Conservation (phyloP, 2,113 vertebrate species). For the Orycteropus afer region DNA sequence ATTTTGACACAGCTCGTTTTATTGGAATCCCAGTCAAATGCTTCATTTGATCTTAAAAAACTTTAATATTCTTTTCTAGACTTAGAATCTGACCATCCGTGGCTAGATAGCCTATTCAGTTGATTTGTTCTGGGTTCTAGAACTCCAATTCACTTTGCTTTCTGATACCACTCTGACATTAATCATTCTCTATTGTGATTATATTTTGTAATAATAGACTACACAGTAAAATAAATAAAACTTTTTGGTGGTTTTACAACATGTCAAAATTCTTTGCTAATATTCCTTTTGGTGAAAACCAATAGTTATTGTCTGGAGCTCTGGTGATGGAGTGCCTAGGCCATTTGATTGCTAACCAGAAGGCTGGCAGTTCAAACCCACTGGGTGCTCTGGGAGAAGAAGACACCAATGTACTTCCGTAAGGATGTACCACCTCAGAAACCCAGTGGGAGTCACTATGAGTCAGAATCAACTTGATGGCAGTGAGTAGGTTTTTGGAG, state of each 20-base stretch:
- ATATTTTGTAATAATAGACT: neutral
- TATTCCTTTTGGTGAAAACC: neutral
- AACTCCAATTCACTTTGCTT: neutral
- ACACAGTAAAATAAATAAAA: neutral
- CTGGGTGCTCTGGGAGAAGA: no score
- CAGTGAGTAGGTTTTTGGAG: no score
- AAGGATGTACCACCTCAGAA: no score
- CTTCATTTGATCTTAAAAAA: no score
- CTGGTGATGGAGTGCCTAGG: no score
- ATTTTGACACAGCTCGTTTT: neutral
- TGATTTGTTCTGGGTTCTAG: neutral
- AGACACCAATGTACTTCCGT: no score
- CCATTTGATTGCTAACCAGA: no score
- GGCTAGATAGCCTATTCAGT: neutral
- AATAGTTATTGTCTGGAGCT: no score
- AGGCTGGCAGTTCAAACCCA: no score
- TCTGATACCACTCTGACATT: neutral
- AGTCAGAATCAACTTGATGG: no score
- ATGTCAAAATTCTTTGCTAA: neutral
- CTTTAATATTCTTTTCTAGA: neutral
- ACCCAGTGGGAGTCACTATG: no score
- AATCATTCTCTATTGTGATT: neutral
- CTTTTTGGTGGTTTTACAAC: neutral
- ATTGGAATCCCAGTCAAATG: neutral
- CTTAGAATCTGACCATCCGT: neutral